These are phyloP conservation scores for Oreotragus oreotragus DNA, from an alignment of 2,113 vertebrate species.

Conservation along the genomic window DNA sequence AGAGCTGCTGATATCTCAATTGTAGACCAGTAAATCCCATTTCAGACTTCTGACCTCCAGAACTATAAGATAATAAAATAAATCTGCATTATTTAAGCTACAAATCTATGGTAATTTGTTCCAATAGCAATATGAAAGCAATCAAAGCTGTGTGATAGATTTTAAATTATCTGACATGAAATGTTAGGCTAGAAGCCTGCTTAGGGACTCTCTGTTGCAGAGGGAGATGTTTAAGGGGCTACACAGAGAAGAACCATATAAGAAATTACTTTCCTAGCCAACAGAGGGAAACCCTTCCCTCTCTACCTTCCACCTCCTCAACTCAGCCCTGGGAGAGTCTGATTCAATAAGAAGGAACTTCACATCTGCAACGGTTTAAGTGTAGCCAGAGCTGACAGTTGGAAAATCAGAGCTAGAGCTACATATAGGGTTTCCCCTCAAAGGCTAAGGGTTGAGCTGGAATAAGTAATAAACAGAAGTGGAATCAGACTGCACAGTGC, in stretches of 20 bases:
- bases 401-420: neutral
- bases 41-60: neutral
- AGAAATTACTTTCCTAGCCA: neutral
- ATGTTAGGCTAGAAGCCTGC: neutral
- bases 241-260: neutral
- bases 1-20: neutral
- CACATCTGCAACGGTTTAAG: neutral
- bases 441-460: neutral
- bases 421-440: neutral
- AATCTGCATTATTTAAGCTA: neutral
- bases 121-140: neutral
- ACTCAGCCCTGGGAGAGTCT: neutral
- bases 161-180: neutral
- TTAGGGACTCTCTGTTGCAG: neutral
- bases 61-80: neutral
- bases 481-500: accelerated
- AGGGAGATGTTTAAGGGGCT: neutral
- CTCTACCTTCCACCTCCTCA: neutral
- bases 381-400: neutral
- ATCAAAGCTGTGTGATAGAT: neutral
- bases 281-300: neutral
- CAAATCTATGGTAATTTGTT: neutral
- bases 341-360: neutral
- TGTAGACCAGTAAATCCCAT: neutral
- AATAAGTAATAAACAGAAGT: neutral